Percentiles rank a stretch among this genome's conserved stretches.
These are phyloP conservation scores for Petrosia ficiformis DNA, from an alignment of 37 sponge, comb jelly and placozoan species.

Conservation along the genomic window DNA sequence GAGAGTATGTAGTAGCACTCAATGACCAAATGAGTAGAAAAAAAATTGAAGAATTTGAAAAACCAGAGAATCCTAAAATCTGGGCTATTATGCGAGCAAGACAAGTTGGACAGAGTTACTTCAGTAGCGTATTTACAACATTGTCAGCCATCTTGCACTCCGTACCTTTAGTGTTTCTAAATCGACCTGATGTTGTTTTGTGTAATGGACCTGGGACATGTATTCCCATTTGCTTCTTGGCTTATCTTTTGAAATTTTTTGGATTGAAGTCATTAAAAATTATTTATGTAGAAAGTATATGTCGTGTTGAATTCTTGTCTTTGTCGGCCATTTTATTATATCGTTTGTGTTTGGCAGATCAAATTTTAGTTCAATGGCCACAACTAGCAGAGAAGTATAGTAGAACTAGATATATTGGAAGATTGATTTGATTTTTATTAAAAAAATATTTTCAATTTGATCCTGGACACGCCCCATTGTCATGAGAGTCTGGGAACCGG, in stretches of 20 bases:
- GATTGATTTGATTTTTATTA: conserved; percentile 39
- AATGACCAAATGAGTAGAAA: conserved; percentile 76
- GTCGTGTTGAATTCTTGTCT: conserved; percentile 84
- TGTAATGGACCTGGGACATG: conserved; percentile 99
- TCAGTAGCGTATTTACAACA: conserved; percentile 73
- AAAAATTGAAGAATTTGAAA: conserved; percentile 65
- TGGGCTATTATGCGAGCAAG: conserved; percentile 77
- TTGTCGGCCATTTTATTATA: conserved; percentile 87
- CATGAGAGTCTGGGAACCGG: no score
- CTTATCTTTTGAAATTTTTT: conserved; percentile 60
- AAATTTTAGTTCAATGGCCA: conserved; percentile 93
- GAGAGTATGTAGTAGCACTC: conserved; percentile 76
- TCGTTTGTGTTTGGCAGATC: conserved; percentile 67
- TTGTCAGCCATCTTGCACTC: conserved; percentile 50
- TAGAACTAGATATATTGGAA: conserved; percentile 83
- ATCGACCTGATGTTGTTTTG: conserved; percentile 81
- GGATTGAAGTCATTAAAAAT: conserved; percentile 44
- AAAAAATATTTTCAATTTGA: neutral
- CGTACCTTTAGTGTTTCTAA: conserved; percentile 47
- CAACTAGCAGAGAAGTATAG: conserved; percentile 66
- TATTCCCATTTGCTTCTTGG: conserved; percentile 80
- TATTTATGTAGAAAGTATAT: conserved; percentile 97
- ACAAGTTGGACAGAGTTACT: conserved; percentile 84
- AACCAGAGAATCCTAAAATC: conserved; percentile 7
- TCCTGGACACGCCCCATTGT: no score